Evolutionary conservation across 37 sponge, comb jelly and placozoan species (phyloP).

Genomic region (Chondrilla cf. caribensis): DNA sequence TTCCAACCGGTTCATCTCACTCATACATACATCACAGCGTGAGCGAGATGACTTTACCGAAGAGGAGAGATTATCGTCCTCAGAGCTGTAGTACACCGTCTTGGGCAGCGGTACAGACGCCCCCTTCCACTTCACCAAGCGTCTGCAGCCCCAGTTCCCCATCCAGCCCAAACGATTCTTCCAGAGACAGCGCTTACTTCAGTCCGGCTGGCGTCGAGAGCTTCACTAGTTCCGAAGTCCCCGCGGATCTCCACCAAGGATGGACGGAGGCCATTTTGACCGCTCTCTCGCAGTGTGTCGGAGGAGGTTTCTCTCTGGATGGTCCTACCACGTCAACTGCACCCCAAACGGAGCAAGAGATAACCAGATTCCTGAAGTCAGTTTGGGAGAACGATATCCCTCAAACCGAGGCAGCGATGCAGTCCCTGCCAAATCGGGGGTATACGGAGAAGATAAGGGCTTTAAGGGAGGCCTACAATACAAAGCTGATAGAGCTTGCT

Average conservation of each 20-base stretch:
- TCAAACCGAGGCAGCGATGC: not conserved
- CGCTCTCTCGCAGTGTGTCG: not conserved
- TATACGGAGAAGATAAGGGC: constrained; percentile 28
- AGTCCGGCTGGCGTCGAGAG: not conserved
- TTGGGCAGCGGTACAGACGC: not conserved
- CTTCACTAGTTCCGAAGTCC: not conserved
- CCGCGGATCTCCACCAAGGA: too few species aligned
- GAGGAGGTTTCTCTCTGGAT: not conserved
- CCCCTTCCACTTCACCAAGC: not conserved
- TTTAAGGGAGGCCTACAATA: constrained; percentile 23
- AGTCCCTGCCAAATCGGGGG: not conserved
- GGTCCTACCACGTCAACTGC: not conserved
- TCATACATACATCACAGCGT: too few species aligned
- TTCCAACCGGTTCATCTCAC: too few species aligned
- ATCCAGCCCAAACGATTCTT: not conserved
- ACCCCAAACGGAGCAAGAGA: constrained; percentile 28
- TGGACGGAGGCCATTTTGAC: constrained; percentile 6
- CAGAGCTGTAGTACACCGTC: not conserved
- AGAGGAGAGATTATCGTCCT: constrained; percentile 5
- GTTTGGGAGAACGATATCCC: constrained; percentile 21
- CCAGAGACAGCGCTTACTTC: constrained; percentile 16
- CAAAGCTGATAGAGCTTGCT: constrained; percentile 31
- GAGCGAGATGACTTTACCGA: constrained; percentile 26
- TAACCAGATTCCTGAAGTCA: constrained; percentile 5
- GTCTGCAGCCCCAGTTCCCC: not conserved